These are phyloP conservation scores for Anorthoa munda DNA, from an alignment of 2,888 invertebrate species.

Conservation along the genomic window DNA sequence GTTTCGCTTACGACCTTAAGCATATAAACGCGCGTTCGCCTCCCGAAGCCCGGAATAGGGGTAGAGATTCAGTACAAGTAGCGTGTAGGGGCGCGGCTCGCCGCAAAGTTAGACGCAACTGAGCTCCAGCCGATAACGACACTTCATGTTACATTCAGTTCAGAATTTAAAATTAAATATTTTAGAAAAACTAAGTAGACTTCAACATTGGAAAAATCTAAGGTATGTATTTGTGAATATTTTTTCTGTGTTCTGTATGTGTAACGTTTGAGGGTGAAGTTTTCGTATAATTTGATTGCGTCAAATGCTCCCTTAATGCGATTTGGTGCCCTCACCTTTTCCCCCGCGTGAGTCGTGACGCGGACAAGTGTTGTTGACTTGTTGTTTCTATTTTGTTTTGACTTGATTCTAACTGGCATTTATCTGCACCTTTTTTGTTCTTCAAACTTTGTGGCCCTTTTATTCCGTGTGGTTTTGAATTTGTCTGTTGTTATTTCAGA, in stretches of 20 bases:
- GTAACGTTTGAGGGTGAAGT: conserved; percentile 64
- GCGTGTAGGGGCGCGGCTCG: conserved; percentile 91
- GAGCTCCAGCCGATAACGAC: conserved; percentile 87
- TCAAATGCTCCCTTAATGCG: conserved; percentile 80
- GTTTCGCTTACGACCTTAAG: conserved; percentile 72
- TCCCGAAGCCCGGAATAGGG: conserved; percentile 89
- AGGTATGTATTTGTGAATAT: conserved; percentile 77
- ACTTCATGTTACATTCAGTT: conserved; percentile 80
- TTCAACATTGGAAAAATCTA: conserved; percentile 37
- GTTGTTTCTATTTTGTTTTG: conserved; percentile 86
- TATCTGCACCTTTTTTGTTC: conserved; percentile 63
- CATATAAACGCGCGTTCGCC: conserved; percentile 72
- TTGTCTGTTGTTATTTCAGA: conserved; percentile 76
- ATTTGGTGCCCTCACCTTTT: conserved; percentile 79
- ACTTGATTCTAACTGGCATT: conserved; percentile 75
- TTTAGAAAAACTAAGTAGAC: conserved; percentile 52
- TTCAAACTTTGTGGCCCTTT: conserved; percentile 58
- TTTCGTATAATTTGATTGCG: conserved; percentile 82
- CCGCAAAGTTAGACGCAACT: conserved; percentile 91
- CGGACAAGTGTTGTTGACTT: conserved; percentile 86
- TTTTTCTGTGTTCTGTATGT: conserved; percentile 43
- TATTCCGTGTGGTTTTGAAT: conserved; percentile 53
- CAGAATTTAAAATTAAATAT: conserved; percentile 75
- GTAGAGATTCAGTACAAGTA: conserved; percentile 91
- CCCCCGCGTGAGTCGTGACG: conserved; percentile 75